Percentiles rank a stretch among this genome's conserved stretches.
phyloP scores from a whole-genome alignment of 2,113 vertebrate genomes.

The Mobula hypostoma region DNA sequence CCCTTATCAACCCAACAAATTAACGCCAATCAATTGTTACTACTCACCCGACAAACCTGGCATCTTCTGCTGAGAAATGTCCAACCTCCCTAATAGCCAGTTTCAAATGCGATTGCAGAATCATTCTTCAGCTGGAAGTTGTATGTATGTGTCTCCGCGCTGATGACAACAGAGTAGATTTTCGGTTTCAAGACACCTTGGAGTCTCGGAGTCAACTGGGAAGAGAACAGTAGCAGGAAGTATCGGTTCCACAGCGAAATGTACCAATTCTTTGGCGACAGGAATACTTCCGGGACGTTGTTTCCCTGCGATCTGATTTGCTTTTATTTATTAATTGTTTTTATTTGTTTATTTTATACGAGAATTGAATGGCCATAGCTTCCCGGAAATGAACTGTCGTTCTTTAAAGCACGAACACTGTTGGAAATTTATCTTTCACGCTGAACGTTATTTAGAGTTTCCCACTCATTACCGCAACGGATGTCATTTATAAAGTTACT shows the following conservation, averaged over 20 bases:
- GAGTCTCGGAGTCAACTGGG: neutral
- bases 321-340: neutral
- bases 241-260: neutral
- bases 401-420: neutral
- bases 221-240: conserved; percentile 16
- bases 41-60: conserved; percentile 6
- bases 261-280: neutral
- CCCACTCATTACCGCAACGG: neutral
- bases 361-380: neutral
- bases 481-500: neutral
- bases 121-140: conserved; percentile 30
- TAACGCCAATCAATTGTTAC: conserved; percentile 16
- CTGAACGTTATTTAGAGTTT: neutral
- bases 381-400: neutral
- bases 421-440: neutral
- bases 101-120: conserved; percentile 25
- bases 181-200: conserved; percentile 1
- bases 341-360: too few species aligned
- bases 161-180: neutral
- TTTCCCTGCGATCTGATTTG: neutral
- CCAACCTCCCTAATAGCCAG: conserved; percentile 18
- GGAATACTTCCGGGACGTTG: neutral
- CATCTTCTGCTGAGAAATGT: neutral
- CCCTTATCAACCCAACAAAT: conserved; percentile 32
- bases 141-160: neutral